Percentiles rank a stretch among this genome's conserved stretches.
Evolutionary conservation across 2,888 invertebrate species (phyloP).

Genomic region (Brachyptera risi): DNA sequence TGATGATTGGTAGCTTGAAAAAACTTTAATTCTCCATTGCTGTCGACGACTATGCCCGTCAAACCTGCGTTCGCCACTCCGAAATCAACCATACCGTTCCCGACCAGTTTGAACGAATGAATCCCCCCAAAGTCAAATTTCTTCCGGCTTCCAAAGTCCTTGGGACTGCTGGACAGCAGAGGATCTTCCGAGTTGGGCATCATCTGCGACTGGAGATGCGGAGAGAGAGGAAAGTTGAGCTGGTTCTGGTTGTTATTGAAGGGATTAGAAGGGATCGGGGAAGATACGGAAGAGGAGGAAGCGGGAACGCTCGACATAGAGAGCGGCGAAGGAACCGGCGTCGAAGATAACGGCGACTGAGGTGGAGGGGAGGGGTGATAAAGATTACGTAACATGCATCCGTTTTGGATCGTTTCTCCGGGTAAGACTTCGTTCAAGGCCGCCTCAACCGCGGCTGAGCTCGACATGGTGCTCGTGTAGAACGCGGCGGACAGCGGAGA

Average conservation of each 20-base stretch:
- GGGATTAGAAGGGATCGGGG: constrained; percentile 44
- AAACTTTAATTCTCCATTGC: constrained; percentile 58
- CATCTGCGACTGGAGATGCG: constrained; percentile 68
- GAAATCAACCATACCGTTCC: constrained; percentile 53
- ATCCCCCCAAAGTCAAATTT: constrained; percentile 40
- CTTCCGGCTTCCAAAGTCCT: constrained; percentile 56
- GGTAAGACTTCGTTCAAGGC: constrained; percentile 80
- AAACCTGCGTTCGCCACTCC: constrained; percentile 51
- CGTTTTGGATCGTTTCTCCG: constrained; percentile 28
- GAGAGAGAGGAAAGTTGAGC: constrained; percentile 45
- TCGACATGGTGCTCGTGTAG: constrained; percentile 79
- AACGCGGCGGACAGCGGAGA: constrained; percentile 80
- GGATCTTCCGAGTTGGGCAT: constrained; percentile 88
- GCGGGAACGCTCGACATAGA: constrained; percentile 43
- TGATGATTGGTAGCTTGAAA: constrained; percentile 50
- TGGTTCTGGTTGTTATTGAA: constrained; percentile 42
- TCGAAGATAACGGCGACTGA: constrained; percentile 49
- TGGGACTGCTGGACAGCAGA: constrained; percentile 74
- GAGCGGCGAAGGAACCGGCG: constrained; percentile 53
- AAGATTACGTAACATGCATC: constrained; percentile 40
- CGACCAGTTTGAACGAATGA: constrained; percentile 53
- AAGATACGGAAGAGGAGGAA: constrained; percentile 40
- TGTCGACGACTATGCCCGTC: constrained; percentile 56
- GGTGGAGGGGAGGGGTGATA: constrained; percentile 36
- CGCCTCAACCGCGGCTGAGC: constrained; percentile 82